Base-by-base conservation (phyloP, 2,113 vertebrate genomes). In the Tenebrosternarchus preto region DNA sequence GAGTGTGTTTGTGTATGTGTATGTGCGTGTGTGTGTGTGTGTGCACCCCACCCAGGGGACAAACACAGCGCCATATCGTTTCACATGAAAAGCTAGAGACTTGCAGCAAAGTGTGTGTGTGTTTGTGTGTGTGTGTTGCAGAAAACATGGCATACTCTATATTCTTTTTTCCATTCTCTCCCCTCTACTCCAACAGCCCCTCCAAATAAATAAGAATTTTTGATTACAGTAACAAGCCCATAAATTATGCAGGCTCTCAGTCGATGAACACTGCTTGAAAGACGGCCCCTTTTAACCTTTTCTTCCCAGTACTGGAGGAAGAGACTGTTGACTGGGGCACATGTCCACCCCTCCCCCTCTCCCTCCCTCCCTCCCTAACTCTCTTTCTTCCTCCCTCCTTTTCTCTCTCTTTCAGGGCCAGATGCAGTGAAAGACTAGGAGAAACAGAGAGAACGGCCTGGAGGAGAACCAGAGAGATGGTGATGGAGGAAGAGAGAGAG, bases 181-280 rank as follows among this genome's bases (percentile, higher is more conserved):
- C 53, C 81, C 77, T 55, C 63, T 82, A 29, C 80, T 73, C 72
- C 83, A 67, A 60, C 74, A 73, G 33, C 68, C 78, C 72, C 59
- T 85, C 81, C 82, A 88, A 90, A 89, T 92, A 90, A 92, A 90
- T 87, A 89, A 89, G 90, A 93, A 91, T 93, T 91, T 93, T 91
- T 92, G 90, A 93, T 93, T 92, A 92, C 89, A 92, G 91, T 92
- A 93, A 93, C 89, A 88, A 89, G 88, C 74, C 82, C 84, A 92
- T 93, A 89, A 91, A 93, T 93, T 88, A 93, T 93, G 89, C 90
- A 93, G 84, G 64, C 72, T 25, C 79, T 80, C 73, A 80, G 86
- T 86, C 77, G 84, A 89, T 89, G 91, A 89, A 87, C 87, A 88
- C 71, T 78, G 59, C 86, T 89, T 91, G 89, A 91, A 91, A 89